Conservation (phyloP, 2,113 vertebrate species). For the Aegotheles bennettii region DNA sequence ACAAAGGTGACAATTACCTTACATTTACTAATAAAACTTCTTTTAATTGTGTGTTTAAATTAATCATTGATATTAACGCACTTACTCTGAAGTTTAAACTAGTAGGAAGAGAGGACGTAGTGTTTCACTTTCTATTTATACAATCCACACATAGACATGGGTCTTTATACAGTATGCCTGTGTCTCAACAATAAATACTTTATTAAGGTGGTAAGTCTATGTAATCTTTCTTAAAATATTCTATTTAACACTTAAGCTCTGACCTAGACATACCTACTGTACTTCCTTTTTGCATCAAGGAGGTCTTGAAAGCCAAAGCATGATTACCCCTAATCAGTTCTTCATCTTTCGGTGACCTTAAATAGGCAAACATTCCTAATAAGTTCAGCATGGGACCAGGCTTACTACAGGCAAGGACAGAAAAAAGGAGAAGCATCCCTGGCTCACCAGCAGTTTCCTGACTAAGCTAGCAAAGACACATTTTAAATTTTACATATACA, state of each 20-base stretch:
- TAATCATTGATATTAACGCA: conserved; percentile 6
- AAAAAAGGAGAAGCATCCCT: neutral
- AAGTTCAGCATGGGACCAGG: neutral
- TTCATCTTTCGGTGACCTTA: neutral
- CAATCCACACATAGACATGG: neutral
- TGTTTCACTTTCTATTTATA: conserved; percentile 33
- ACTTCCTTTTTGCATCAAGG: neutral
- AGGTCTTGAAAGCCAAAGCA: neutral
- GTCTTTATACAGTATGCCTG: neutral
- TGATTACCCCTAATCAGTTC: neutral
- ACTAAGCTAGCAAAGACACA: neutral
- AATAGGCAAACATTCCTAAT: neutral
- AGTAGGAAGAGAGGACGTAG: neutral
- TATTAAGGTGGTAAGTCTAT: neutral
- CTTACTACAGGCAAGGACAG: neutral
- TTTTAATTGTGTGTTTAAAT: neutral
- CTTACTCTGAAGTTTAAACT: neutral
- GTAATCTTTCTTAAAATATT: neutral
- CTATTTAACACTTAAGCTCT: neutral
- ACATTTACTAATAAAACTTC: neutral
- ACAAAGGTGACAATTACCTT: neutral
- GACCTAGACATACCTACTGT: neutral
- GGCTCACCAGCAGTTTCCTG: neutral
- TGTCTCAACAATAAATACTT: neutral
- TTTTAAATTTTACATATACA: neutral